phyloP scores from a whole-genome alignment of 35 echinoderm and acorn worm species.

The Patiria miniata region DNA sequence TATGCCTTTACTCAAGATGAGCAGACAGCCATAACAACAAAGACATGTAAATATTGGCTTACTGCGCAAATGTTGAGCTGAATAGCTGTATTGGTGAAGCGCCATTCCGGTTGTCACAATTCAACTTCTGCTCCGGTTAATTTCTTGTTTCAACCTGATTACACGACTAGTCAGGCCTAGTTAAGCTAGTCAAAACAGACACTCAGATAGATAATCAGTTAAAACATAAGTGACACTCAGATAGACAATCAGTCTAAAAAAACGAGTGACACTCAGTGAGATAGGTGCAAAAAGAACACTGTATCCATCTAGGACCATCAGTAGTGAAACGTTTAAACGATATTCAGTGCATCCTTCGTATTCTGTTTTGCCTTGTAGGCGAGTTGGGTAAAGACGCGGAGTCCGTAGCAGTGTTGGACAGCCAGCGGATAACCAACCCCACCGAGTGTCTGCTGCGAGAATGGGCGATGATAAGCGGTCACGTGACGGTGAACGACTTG shows the following conservation, averaged over 20 bases:
- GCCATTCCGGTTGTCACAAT: not conserved
- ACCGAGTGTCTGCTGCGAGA: not conserved
- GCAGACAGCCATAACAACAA: no score
- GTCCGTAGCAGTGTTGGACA: not conserved
- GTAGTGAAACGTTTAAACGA: not conserved
- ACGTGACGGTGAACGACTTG: not conserved
- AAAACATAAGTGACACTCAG: not conserved
- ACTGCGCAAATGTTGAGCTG: no score
- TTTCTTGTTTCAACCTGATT: no score
- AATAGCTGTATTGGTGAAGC: not conserved
- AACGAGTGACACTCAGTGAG: no score
- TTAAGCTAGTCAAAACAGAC: no score
- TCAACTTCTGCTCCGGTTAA: not conserved
- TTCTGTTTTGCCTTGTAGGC: not conserved
- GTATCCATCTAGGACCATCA: not conserved
- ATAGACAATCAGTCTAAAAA: no score
- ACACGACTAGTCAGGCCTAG: no score
- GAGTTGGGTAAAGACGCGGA: slow-evolving; percentile 19
- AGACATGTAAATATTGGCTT: no score
- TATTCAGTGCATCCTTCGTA: not conserved
- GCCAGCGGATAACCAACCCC: not conserved
- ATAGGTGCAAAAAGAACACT: no score
- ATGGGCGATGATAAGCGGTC: not conserved
- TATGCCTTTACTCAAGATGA: no score
- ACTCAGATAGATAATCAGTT: not conserved